Conservation (phyloP, 1,140 invertebrate species). For the Tetranychus urticae region DNA sequence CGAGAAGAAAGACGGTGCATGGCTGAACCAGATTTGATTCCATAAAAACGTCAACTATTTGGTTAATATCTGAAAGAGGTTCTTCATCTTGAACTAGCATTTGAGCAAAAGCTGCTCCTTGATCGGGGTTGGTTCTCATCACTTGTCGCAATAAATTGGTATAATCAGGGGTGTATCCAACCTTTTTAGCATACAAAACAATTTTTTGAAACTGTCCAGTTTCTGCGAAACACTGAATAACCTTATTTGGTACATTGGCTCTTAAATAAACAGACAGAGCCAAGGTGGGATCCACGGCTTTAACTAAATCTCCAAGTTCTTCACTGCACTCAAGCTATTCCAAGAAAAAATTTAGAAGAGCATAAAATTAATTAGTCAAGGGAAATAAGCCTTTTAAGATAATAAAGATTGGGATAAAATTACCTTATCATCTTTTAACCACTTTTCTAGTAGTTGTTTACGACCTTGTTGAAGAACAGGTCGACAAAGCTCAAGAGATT, state of each 20-base stretch:
- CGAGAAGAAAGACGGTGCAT: constrained; percentile 89
- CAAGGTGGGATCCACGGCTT: constrained; percentile 78
- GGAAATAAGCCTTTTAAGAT: too few species aligned
- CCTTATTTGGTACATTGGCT: constrained; percentile 91
- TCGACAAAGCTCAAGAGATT: constrained; percentile 86
- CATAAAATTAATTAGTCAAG: not conserved
- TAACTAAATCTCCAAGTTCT: constrained; percentile 89
- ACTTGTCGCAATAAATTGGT: constrained; percentile 83
- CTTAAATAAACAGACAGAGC: constrained; percentile 89
- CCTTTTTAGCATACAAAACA: constrained; percentile 96
- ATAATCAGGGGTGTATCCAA: constrained; percentile 94
- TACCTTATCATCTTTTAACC: constrained; percentile 92
- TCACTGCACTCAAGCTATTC: constrained; percentile 74
- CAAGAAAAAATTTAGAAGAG: too few species aligned
- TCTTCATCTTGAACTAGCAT: constrained; percentile 96
- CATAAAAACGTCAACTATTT: constrained; percentile 98
- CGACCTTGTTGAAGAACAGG: constrained; percentile 74
- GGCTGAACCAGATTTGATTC: constrained; percentile 97
- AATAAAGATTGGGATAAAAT: not conserved
- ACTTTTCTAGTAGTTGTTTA: constrained; percentile 92
- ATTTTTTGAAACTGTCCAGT: constrained; percentile 99
- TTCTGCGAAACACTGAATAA: constrained; percentile 98
- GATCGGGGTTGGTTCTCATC: constrained; percentile 91
- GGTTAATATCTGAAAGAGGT: constrained; percentile 87
- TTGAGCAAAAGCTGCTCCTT: constrained; percentile 45